phyloP scores from a whole-genome alignment of 2,888 invertebrate genomes.

The Globia sparganii region DNA sequence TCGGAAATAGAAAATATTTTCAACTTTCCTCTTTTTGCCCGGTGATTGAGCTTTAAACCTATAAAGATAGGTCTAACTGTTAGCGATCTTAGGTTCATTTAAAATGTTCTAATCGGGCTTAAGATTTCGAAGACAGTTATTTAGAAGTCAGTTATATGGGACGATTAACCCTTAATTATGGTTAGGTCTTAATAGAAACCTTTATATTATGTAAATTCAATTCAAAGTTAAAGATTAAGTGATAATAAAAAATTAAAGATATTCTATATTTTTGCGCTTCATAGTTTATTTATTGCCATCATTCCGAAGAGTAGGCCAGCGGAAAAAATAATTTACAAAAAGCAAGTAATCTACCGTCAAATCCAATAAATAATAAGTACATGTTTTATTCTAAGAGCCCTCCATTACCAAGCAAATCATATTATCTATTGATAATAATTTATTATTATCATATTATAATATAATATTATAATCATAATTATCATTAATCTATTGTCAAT shows the following conservation, averaged over 20 bases:
- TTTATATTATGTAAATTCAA: neutral
- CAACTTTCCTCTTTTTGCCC: constrained; percentile 63
- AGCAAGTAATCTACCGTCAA: neutral
- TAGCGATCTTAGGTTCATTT: constrained; percentile 10
- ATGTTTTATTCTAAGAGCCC: no score
- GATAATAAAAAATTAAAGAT: no score
- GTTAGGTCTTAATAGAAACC: neutral
- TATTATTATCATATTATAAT: no score
- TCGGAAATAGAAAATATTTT: constrained; percentile 69
- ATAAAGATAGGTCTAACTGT: constrained; percentile 34
- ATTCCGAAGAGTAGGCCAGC: neutral
- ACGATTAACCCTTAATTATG: no score
- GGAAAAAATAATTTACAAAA: neutral
- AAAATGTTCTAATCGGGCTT: neutral
- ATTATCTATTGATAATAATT: no score
- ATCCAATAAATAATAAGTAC: no score
- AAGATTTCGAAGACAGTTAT: no score
- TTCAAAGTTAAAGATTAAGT: no score
- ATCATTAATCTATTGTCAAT: neutral
- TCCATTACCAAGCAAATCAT: no score
- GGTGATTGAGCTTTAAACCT: constrained; percentile 57
- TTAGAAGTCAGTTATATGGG: no score
- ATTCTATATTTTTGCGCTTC: neutral
- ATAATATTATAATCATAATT: no score
- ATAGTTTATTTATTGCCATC: neutral